These are phyloP conservation scores for Aricia artaxerxes DNA, from an alignment of 2,888 invertebrate species.

Conservation along the genomic window DNA sequence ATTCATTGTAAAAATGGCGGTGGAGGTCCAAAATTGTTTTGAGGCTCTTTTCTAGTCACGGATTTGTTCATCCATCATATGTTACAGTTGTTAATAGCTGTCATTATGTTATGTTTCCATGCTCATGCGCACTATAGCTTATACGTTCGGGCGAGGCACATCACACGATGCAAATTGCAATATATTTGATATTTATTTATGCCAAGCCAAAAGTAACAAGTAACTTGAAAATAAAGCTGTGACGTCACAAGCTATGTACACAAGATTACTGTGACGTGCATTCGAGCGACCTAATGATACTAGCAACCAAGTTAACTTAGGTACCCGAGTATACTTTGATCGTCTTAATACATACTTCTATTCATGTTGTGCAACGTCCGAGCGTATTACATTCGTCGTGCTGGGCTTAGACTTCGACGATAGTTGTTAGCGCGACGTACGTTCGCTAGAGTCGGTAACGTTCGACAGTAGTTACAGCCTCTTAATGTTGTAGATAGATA, in stretches of 20 bases:
- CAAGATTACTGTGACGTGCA: too few relatives aligned
- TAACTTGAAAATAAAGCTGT: neutral
- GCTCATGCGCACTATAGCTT: neutral
- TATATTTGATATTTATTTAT: neutral
- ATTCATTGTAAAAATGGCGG: neutral
- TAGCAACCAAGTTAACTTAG: too few relatives aligned
- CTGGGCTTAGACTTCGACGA: neutral
- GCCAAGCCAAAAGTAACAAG: neutral
- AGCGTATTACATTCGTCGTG: neutral
- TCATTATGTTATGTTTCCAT: slow-evolving; percentile 13
- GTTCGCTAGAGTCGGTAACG: slow-evolving; percentile 3
- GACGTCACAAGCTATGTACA: neutral
- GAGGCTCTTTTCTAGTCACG: slow-evolving; percentile 6
- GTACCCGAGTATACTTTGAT: too few relatives aligned
- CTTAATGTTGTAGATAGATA: slow-evolving; percentile 19
- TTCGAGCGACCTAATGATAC: too few relatives aligned
- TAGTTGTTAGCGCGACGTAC: slow-evolving; percentile 11
- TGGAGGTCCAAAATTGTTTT: neutral
- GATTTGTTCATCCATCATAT: slow-evolving; percentile 1
- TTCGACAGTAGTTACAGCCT: neutral
- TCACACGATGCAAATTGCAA: neutral
- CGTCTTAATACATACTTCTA: too few relatives aligned
- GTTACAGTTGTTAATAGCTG: slow-evolving; percentile 5
- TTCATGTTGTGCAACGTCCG: neutral
- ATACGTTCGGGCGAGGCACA: neutral